phyloP scores from a whole-genome alignment of 2,113 vertebrate species.

The Maccullochella peelii region DNA sequence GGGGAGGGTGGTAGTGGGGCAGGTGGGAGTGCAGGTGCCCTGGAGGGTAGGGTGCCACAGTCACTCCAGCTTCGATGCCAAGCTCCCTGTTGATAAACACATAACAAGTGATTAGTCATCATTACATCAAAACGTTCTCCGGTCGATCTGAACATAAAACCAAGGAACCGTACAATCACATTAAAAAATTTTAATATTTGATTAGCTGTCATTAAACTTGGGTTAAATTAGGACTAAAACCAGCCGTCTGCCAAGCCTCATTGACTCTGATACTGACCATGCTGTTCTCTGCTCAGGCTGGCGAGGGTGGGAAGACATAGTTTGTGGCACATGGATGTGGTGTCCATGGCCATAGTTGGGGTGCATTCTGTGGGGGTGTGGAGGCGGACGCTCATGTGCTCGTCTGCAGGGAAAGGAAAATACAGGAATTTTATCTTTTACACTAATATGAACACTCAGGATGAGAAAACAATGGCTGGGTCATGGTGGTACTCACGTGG shows the following conservation, averaged over 20 bases:
- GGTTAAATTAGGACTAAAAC: neutral
- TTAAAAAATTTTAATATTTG: neutral
- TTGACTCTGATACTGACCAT: constrained; percentile 87
- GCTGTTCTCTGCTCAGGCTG: constrained; percentile 95
- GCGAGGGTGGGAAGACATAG: constrained; percentile 98
- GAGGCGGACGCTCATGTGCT: constrained; percentile 97
- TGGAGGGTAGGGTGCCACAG: constrained; percentile 93
- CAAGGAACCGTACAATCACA: neutral
- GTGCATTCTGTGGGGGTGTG: constrained; percentile 98
- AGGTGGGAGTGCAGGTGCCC: constrained; percentile 96
- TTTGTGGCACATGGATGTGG: constrained; percentile 99
- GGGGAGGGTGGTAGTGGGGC: constrained; percentile 95
- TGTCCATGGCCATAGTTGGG: constrained; percentile 99
- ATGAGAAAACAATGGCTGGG: neutral
- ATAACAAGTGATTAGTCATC: neutral
- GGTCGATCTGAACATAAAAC: neutral
- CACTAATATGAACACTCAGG: neutral
- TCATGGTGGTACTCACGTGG: constrained; percentile 87
- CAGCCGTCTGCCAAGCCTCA: neutral
- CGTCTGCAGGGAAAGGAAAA: constrained; percentile 81
- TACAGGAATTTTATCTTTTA: neutral
- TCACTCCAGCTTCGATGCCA: constrained; percentile 96
- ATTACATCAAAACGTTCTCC: neutral
- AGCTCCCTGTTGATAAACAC: constrained; percentile 89
- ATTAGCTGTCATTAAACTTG: neutral